Conservation (phyloP, 1,140 invertebrate species). For the Megalonaias nervosa region DNA sequence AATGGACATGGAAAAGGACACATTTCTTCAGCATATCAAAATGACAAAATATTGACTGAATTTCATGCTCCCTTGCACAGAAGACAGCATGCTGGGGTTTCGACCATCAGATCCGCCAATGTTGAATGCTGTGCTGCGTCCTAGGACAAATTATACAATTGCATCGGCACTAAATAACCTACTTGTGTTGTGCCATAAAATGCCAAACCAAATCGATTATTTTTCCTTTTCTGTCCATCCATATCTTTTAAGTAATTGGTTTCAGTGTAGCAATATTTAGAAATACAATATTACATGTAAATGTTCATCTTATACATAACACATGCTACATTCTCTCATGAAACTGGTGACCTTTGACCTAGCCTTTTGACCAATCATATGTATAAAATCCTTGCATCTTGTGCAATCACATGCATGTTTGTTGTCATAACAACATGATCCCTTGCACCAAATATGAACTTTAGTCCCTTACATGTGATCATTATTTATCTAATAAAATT, state of each 20-base stretch:
- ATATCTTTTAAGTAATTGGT: not conserved
- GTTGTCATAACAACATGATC: not conserved
- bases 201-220: not conserved
- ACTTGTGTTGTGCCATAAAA: too few species aligned
- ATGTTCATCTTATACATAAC: not conserved
- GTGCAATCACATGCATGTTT: conserved; percentile 18
- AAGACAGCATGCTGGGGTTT: too few species aligned
- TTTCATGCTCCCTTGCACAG: too few species aligned
- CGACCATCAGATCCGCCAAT: too few species aligned
- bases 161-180: too few species aligned
- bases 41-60: too few species aligned
- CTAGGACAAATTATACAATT: too few species aligned
- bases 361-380: conserved; percentile 14
- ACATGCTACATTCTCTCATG: not conserved
- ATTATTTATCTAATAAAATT: conserved; percentile 44
- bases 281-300: not conserved
- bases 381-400: conserved; percentile 19
- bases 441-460: conserved; percentile 33
- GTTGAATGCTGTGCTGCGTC: too few species aligned
- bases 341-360: not conserved
- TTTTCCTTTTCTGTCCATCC: not conserved
- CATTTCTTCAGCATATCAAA: too few species aligned
- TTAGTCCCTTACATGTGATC: conserved; percentile 43
- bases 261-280: not conserved
- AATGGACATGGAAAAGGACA: too few species aligned